Base-by-base conservation (phyloP, 2,113 vertebrate species). In the Neoarius graeffei region DNA sequence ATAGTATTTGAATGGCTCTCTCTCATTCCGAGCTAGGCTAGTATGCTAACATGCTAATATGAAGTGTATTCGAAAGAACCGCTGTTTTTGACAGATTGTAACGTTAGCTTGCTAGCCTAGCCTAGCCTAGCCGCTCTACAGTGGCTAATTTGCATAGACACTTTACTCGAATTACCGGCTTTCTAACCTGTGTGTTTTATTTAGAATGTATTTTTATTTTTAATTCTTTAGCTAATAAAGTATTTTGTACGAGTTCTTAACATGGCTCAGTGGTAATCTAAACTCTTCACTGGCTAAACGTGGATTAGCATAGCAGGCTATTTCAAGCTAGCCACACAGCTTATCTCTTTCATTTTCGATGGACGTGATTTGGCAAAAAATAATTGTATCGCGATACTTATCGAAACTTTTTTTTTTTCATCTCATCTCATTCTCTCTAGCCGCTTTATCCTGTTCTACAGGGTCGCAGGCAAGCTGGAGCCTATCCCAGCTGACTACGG, bases 1-100 rank as follows among this genome's bases (percentile, higher is more conserved):
- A 66, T 10, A 17, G 30, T 23, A 27, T 48, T 17, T 66, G 15
- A 89, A 23, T 69, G 17, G 52, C 42, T 52, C 30, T 67, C 7
- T 1, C 42, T 13, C 1, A 0, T 25, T 42, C 6, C 17, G 27
- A 25, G 71, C 1, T 9, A 67, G 27, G 48, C 74, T 57, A 76
- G 48, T 90, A 86, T 80, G 35, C 35, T 35, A 30, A 35, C 35
- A 42, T 42, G 89, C 86, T 87, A 88, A 85, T n/a, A 25, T 64
- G 52, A 83, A 59, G 66, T n/a, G 73, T 17, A 62, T 73, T 27
- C 20, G 54, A 59, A 80, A 20, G 50, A 35, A 56, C 73, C 13
- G 23, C 35, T 73, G 19, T 50, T 86, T 42, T 20, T 42, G n/a
- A 83, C 30, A 80, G 20, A 17, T 79, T 67, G 2, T 1, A 59